A percentile compares a stretch with the other conserved stretches of the same genome.
phyloP scores from a whole-genome alignment of 37 sponge, comb jelly and placozoan genomes.

The Petrosia ficiformis region DNA sequence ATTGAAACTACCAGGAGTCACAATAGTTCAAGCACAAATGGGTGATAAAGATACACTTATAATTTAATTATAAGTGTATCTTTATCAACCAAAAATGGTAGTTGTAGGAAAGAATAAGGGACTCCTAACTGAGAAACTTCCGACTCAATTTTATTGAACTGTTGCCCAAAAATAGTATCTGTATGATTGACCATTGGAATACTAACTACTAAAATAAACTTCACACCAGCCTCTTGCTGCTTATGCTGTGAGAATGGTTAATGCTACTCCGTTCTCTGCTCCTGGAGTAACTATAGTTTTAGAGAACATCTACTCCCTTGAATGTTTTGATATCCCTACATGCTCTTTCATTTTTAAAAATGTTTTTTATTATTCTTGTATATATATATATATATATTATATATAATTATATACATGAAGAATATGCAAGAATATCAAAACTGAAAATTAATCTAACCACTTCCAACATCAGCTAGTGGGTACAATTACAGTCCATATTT shows the following conservation, averaged over 20 bases:
- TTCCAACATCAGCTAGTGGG: too few species aligned
- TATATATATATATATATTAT: too few species aligned
- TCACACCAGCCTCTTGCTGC: slow-evolving; percentile 66
- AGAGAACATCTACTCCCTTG: slow-evolving; percentile 59
- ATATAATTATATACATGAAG: too few species aligned
- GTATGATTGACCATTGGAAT: slow-evolving; percentile 21
- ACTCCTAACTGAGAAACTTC: slow-evolving; percentile 38
- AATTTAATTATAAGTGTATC: too few species aligned
- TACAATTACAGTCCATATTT: too few species aligned
- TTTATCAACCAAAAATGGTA: slow-evolving; percentile 55
- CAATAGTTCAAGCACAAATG: slow-evolving; percentile 37
- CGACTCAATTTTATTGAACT: slow-evolving; percentile 36
- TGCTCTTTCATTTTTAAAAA: too few species aligned
- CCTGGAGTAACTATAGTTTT: slow-evolving; percentile 58
- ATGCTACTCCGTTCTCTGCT: slow-evolving; percentile 30
- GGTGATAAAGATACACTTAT: slow-evolving; percentile 39
- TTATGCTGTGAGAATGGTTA: slow-evolving; percentile 40
- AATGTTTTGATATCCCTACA: too few species aligned
- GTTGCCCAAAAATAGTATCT: slow-evolving; percentile 35
- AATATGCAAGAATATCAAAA: too few species aligned
- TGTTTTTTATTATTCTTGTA: too few species aligned
- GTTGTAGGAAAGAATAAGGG: slow-evolving; percentile 43
- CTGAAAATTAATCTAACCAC: too few species aligned
- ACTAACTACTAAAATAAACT: slow-evolving; percentile 33
- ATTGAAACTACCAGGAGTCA: slow-evolving; percentile 24